phyloP scores from a whole-genome alignment of 2,113 vertebrate genomes.

The Semicossyphus pulcher region DNA sequence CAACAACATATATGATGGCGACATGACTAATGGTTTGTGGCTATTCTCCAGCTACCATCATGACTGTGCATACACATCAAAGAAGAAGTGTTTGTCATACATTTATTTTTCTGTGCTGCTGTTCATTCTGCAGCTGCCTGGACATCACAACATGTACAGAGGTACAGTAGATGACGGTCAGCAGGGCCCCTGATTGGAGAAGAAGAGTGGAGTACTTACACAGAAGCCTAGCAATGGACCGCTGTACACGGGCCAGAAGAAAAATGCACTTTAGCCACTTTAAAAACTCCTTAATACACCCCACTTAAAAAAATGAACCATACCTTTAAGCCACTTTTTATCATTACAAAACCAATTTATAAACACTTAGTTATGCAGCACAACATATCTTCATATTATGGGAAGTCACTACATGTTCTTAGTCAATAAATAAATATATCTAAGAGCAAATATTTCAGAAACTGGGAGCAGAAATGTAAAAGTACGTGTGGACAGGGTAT shows the following conservation, averaged over 20 bases:
- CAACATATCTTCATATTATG: background rate
- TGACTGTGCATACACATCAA: slow-evolving; percentile 13
- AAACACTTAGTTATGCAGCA: background rate
- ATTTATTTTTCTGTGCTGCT: background rate
- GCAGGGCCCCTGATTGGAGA: too few species aligned
- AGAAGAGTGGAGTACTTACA: too few species aligned
- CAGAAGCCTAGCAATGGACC: too few species aligned
- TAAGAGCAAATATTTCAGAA: background rate
- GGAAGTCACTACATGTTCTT: background rate
- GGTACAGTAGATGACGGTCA: too few species aligned
- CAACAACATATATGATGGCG: slow-evolving; percentile 15
- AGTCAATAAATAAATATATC: background rate
- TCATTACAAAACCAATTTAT: background rate
- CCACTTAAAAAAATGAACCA: too few species aligned
- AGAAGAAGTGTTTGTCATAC: background rate
- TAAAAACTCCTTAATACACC: too few species aligned
- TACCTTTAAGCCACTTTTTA: background rate
- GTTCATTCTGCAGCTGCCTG: background rate
- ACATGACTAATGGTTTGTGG: slow-evolving; percentile 26
- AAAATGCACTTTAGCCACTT: too few species aligned
- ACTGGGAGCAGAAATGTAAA: background rate
- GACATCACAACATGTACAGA: background rate
- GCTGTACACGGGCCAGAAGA: too few species aligned
- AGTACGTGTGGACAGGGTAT: background rate
- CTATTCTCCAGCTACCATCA: slow-evolving; percentile 2